phyloP scores from a whole-genome alignment of 1,140 invertebrate species.

The Caenorhabditis latens region DNA sequence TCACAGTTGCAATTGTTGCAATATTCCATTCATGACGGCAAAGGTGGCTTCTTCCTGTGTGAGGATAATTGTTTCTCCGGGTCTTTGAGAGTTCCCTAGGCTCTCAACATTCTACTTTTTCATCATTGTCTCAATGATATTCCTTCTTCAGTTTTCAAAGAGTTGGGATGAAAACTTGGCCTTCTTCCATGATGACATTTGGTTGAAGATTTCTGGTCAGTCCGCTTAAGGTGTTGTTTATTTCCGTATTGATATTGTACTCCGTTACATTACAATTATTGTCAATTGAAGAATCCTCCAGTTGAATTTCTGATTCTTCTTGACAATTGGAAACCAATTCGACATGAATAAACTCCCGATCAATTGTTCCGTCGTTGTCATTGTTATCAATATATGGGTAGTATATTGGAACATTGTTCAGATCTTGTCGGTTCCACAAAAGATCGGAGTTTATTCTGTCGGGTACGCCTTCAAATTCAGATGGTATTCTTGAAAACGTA shows the following conservation, averaged over 20 bases:
- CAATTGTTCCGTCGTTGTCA: neutral
- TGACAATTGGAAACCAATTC: neutral
- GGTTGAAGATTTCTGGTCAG: slow-evolving; percentile 25
- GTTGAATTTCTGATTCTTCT: slow-evolving; percentile 10
- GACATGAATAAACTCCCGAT: neutral
- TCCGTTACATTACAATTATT: neutral
- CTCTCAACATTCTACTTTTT: no score
- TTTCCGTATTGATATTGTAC: neutral
- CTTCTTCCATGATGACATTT: no score
- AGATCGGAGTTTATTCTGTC: neutral
- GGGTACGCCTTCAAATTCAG: neutral
- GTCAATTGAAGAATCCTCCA: slow-evolving; percentile 3
- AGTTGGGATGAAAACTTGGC: no score
- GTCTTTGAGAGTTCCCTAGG: no score
- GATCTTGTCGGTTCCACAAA: neutral
- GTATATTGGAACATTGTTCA: neutral
- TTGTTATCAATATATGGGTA: slow-evolving; percentile 1
- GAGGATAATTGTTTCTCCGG: no score
- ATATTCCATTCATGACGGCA: no score
- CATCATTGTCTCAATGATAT: no score
- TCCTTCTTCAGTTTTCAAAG: no score
- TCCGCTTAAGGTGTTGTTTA: neutral
- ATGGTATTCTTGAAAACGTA: neutral
- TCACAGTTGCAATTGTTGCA: no score
- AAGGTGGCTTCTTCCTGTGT: no score